These are phyloP conservation scores for Heloderma charlesbogerti DNA, from an alignment of 2,113 vertebrate genomes.

Conservation along the genomic window DNA sequence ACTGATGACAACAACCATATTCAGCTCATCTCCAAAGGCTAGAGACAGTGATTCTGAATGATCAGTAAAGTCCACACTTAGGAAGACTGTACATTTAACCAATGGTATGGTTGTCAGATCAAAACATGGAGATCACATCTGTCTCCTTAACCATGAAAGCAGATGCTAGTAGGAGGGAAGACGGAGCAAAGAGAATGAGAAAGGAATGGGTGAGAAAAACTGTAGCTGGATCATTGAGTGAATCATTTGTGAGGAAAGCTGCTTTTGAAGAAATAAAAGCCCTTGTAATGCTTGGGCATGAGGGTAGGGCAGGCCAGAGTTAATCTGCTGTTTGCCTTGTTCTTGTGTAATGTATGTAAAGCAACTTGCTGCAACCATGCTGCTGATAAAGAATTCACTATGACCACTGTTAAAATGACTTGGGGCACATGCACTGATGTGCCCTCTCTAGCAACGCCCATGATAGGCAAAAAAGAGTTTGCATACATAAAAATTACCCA, in stretches of 20 bases:
- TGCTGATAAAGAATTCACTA: too few species aligned
- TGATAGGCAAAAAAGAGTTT: too few species aligned
- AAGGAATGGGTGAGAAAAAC: background rate
- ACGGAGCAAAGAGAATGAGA: background rate
- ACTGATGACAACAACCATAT: constrained; percentile 6
- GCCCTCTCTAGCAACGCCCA: too few species aligned
- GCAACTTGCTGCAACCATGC: too few species aligned
- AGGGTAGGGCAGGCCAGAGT: too few species aligned
- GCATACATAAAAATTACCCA: background rate
- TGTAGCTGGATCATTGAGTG: background rate
- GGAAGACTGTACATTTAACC: background rate
- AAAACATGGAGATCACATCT: background rate
- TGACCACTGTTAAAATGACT: too few species aligned
- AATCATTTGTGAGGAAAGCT: background rate
- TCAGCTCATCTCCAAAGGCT: background rate
- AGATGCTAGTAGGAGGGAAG: background rate
- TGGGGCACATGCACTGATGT: too few species aligned
- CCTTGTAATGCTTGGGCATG: too few species aligned
- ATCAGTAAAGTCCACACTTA: background rate
- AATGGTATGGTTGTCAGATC: too few species aligned
- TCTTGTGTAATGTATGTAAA: too few species aligned
- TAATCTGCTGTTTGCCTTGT: too few species aligned
- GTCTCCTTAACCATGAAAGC: background rate
- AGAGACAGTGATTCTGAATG: background rate
- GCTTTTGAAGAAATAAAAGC: too few species aligned